Evolutionary conservation across 2,888 invertebrate genomes (phyloP), one percentile per base, ranked within the genome.

Genomic region (Eilema griseolum): DNA sequence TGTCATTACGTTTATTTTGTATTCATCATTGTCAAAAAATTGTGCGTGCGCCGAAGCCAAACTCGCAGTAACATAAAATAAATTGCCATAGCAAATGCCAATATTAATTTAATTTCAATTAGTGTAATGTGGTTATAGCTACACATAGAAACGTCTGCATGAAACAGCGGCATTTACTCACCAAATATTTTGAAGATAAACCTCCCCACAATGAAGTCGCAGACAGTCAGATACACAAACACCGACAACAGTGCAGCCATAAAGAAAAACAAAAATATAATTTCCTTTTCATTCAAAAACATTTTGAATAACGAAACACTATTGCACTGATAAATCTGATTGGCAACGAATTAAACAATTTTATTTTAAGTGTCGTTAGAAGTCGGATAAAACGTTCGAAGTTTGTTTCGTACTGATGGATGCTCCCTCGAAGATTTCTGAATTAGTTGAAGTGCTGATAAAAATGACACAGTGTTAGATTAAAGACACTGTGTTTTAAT

Each of bases 221-320:
- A 95, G 2, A 93, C 76, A 66, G 91, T 90, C 67, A 95, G 79
- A 74, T 95, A 95, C 26, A 88, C 70, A 11, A 91, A 83, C 75
- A 94, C 87, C 0, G 93, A 33, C 10, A 90, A 74, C 1, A 95
- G 66, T 14, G 90, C 70, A 14, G 85, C 74, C 16, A 89, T 73
- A 4, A 88, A 68, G 60, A 92, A 91, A 14, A 89, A 74, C 37
- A 95, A 46, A 75, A 88, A 93, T 66, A 88, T 86, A 0, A 90
- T 57, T 69, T 93, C 93, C 71, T 88, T 93, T 4, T 81, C 67
- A 37, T 72, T 84, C 7, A 93, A 73, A 88, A 88, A 90, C 93
- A 94, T 94, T 75, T 83, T 85, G 56, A 28, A 41, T 12, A 24
- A 37, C 61, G 60, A 56, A 61, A 61, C 64, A 56, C 63, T 66